Percentiles rank a stretch among this genome's conserved stretches.
These are phyloP conservation scores for Drosophila atripex DNA, from an alignment of 2,888 invertebrate species.

Conservation along the genomic window DNA sequence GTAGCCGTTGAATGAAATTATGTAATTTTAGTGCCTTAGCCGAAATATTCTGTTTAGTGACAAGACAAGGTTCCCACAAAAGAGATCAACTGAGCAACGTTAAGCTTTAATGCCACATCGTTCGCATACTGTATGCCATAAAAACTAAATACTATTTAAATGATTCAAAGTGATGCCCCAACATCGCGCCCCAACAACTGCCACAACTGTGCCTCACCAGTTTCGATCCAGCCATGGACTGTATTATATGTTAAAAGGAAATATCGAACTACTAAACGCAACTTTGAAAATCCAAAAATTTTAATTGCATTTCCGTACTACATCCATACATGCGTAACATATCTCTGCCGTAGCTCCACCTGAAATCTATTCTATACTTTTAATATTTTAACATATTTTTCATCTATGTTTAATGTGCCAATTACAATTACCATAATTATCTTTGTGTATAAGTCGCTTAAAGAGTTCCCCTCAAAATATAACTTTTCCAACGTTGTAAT, in stretches of 20 bases:
- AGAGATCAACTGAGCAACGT: conserved; percentile 40
- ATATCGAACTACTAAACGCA: conserved; percentile 29
- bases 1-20: conserved; percentile 77
- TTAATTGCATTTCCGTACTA: conserved; percentile 54
- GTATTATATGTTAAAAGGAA: conserved; percentile 69
- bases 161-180: conserved; percentile 43
- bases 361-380: conserved; percentile 50
- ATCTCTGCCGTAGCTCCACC: conserved; percentile 40
- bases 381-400: conserved; percentile 67
- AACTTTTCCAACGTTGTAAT: conserved; percentile 77
- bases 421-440: conserved; percentile 58
- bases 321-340: conserved; percentile 6
- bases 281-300: conserved; percentile 36
- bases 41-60: conserved; percentile 74
- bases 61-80: conserved; percentile 34
- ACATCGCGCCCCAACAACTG: conserved; percentile 60
- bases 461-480: conserved; percentile 66
- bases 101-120: conserved; percentile 66
- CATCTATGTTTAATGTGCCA: conserved; percentile 78
- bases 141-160: conserved; percentile 32
- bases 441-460: conserved; percentile 66
- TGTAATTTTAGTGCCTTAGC: conserved; percentile 75
- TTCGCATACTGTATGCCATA: conserved; percentile 43
- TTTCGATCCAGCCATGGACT: conserved; percentile 71
- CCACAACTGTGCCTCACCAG: conserved; percentile 65